Evolutionary conservation across 2,797 vertebrate species (phyloP), one percentile per base, ranked within the genome.

Genomic region (Trematomus bernacchii): DNA sequence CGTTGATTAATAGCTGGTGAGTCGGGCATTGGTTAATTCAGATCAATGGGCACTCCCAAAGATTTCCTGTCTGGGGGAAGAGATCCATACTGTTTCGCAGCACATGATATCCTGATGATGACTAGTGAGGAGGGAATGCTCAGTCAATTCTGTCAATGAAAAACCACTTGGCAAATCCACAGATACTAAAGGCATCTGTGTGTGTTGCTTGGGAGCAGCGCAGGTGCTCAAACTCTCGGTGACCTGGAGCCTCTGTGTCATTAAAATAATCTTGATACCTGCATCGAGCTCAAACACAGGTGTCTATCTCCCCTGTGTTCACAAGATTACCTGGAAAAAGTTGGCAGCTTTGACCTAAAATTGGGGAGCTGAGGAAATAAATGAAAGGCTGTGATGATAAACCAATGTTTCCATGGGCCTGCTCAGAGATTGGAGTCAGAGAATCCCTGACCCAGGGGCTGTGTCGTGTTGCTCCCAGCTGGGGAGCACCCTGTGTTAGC

Each of bases 51-150:
- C 57, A 1, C 82, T 91, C 76, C 59, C 77, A 93, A 91, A 90
- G 92, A 91, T 92, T 93, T 93, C 84, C 90, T 91, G 82, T 82
- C 89, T 65, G 83, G 72, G 79, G 71, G 50, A 89, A 51, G 80
- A 78, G 79, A 93, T 92, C 90, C 83, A 93, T 93, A 88, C 76
- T 82, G 82, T 89, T 91, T 90, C 80, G 66, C 89, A 53, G 77
- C 80, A 79, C 88, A 89, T 91, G 85, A 90, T 94, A 89, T 91
- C 82, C 76, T 89, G 90, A 93, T 93, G 86, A 92, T 90, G 93
- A 93, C 87, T 88, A 89, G 91, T 90, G 90, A 84, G 84, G 63
- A 73, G 80, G 87, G 78, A 74, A 82, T 65, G 71, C 81, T 83
- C 62, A 62, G 75, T 92, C 76, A 48, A 89, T 90, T 78, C 67